These are phyloP conservation scores for Morpho achilles DNA, from an alignment of 2,888 invertebrate genomes.

Conservation along the genomic window DNA sequence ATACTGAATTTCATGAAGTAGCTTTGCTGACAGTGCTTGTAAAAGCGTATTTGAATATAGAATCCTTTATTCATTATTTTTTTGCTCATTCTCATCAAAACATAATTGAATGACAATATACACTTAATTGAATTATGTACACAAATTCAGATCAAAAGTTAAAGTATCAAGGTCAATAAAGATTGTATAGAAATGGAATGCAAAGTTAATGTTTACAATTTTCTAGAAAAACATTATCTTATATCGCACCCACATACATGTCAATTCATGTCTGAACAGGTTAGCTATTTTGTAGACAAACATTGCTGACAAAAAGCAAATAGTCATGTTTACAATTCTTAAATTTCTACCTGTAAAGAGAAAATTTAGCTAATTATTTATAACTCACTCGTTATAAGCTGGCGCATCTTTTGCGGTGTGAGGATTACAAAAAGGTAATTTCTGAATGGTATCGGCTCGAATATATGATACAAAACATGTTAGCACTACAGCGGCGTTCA, in stretches of 20 bases:
- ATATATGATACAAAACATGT: constrained; percentile 57
- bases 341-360: not conserved
- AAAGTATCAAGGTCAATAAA: constrained; percentile 30
- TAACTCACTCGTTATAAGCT: constrained; percentile 59
- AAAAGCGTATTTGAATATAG: not conserved
- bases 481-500: constrained; percentile 56
- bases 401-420: constrained; percentile 47
- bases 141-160: constrained; percentile 20
- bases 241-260: constrained; percentile 2
- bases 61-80: not conserved
- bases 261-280: constrained; percentile 11
- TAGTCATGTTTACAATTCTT: constrained; percentile 17
- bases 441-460: constrained; percentile 57
- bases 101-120: not conserved
- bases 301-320: not conserved
- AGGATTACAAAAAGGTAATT: constrained; percentile 71
- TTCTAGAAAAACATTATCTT: constrained; percentile 13
- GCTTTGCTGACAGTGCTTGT: too few species aligned
- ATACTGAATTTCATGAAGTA: too few species aligned
- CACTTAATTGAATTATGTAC: not conserved
- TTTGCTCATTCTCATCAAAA: not conserved
- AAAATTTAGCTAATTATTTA: not conserved
- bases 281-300: not conserved
- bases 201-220: constrained; percentile 3
- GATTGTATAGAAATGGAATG: constrained; percentile 24